Evolutionary conservation across 2,888 invertebrate genomes (phyloP), one percentile per base, ranked within the genome.

Genomic region (Unio pictorum): DNA sequence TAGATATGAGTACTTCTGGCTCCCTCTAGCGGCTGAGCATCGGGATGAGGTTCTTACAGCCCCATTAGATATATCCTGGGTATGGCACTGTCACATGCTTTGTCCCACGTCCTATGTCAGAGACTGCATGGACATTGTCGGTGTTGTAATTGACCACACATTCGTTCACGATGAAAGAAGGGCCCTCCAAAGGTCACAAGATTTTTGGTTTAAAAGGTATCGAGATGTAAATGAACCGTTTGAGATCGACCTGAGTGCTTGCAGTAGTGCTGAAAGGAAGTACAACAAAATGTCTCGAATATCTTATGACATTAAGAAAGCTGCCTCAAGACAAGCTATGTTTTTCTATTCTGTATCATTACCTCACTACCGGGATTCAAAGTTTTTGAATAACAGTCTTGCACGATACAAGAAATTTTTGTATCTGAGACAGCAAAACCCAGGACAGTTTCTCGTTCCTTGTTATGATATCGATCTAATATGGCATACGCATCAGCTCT

Each of bases 21-120:
- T 91, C 45, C 91, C 91, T 5, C 82, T 91, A 73, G 89, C 89
- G 67, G 88, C 86, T 17, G 75, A 81, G 56, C 72, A 82, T 57
- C 72, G 69, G 2, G 81, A 83, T n/a, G 74, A 83, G 54, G 84
- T 86, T 26, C 75, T 90, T 30, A 87, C 88, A 26, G 90, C 91
- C 5, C 91, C 91, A 6, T 70, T 91, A 30, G 91, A 91, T 75
- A 89, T 91, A n/a, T 90, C 91, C 71, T 91, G 91, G 91, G 85
- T 91, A 11, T 91, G 91, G 91, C 91, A 91, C 76, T 89, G 89
- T 55, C 89, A 90, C 73, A 83, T 89, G 84, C 75, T 90, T 62
- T 81, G 87, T 0, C 89, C 89, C 6, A 71, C 78, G 11, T 69
- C 72, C 23, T 89, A 89, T 74, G 72, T 67, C 34, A 75, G 76